Percentiles rank a stretch among this genome's conserved stretches.
Evolutionary conservation across 2,113 vertebrate species (phyloP).

Genomic region (Syngnathus floridae): DNA sequence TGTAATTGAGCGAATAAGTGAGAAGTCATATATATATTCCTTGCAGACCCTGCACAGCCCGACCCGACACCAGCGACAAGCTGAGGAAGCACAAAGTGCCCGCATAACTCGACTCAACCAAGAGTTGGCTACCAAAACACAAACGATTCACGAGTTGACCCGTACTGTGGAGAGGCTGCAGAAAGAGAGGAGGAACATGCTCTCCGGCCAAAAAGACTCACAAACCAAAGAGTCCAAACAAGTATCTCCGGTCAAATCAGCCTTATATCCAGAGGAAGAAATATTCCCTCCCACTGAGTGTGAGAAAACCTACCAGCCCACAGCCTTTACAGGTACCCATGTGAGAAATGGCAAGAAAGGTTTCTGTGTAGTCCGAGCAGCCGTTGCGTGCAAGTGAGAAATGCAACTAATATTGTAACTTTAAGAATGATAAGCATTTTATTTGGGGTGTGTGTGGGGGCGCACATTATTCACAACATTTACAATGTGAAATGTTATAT

Average conservation of each 20-base stretch:
- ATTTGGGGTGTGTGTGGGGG: too few relatives aligned
- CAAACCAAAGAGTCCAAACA: slow-evolving; percentile 15
- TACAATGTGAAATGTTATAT: too few relatives aligned
- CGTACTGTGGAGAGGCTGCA: slow-evolving; percentile 85
- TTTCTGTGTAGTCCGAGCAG: too few relatives aligned
- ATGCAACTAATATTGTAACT: too few relatives aligned
- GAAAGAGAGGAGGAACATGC: slow-evolving; percentile 77
- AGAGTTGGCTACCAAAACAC: slow-evolving; percentile 77
- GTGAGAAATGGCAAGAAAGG: background rate
- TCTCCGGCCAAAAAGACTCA: slow-evolving; percentile 46
- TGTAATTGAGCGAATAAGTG: too few relatives aligned
- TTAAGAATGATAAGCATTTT: too few relatives aligned
- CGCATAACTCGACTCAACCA: slow-evolving; percentile 77
- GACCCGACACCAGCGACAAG: slow-evolving; percentile 53
- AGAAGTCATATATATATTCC: background rate
- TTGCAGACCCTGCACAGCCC: slow-evolving; percentile 58
- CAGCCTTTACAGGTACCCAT: slow-evolving; percentile 59
- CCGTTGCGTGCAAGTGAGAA: background rate
- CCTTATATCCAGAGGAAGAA: background rate
- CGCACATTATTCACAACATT: too few relatives aligned
- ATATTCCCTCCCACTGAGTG: slow-evolving; percentile 52
- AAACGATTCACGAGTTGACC: slow-evolving; percentile 79
- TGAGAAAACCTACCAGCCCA: slow-evolving; percentile 76
- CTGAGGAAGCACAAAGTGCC: slow-evolving; percentile 69
- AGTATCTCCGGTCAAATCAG: background rate